Base-by-base conservation (phyloP, 2,888 invertebrate genomes). In the Epiblema foenella region DNA sequence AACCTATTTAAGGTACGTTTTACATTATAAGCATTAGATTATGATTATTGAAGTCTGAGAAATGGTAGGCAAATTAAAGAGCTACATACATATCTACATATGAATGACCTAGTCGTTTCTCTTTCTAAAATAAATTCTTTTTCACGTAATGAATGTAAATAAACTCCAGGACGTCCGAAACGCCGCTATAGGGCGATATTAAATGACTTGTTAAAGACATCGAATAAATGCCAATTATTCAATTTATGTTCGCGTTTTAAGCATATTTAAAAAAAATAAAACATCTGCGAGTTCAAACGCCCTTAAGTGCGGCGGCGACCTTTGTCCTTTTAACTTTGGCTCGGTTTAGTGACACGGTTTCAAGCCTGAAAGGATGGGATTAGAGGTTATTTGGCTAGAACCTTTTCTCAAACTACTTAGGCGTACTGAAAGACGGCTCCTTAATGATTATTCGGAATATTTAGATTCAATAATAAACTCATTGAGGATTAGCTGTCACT, bases 321-420 rank as follows among this genome's bases (percentile, higher is more conserved):
- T 71, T 71, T 71, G 60, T 37, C 66, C 66, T 71, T 71, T 71
- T 56, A 66, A 66, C 70, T 62, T 66, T 60, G 70, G 18, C 56
- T 54, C 70, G 60, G 59, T 49, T 56, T 62, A 71, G 54, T 71
- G 70, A 64, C 70, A 71, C 60, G 51, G 37, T 66, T 71, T 46
- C 18, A 18, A 66, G 42, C 49, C 37, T 56, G 29, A 33, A 52
- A 11, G 46, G 65, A 8, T 33, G 46, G 12, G 46, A 62, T 56
- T 29, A 17, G 18, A 42, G 37, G 39, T 42, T 29, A 60, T 54
- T 49, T 7, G 49, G 46, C 66, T 56, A 52, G 49, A 56, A 37
- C 37, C 49, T 49, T 54, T 66, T 60, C 52, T 57, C 18, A 37
- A 42, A 39, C 29, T 18, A 69, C n/a, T 42, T 33, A 24, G 18